These are phyloP conservation scores for Acanthurus lineatus DNA, from an alignment of 2,797 vertebrate species.

Conservation along the genomic window DNA sequence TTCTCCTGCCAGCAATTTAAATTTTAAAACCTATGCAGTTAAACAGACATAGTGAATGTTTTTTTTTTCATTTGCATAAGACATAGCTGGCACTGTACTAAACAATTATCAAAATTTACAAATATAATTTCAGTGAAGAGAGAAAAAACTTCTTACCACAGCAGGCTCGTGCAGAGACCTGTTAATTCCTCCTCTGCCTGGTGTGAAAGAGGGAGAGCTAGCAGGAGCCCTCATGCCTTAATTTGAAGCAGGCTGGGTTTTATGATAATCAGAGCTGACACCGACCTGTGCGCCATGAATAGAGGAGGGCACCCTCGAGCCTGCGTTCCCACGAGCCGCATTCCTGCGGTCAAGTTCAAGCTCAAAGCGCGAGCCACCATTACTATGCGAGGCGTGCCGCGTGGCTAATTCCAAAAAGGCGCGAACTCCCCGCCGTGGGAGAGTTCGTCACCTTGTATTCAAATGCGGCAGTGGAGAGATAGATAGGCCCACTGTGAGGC, in stretches of 20 bases:
- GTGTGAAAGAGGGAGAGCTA: conserved; percentile 66
- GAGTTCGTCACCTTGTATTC: conserved; percentile 72
- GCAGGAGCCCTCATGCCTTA: conserved; percentile 75
- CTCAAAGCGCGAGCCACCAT: conserved; percentile 81
- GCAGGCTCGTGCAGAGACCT: conserved; percentile 59
- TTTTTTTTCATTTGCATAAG: too few species aligned
- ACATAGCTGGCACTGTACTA: too few species aligned
- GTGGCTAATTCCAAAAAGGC: conserved; percentile 78
- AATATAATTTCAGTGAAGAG: conserved; percentile 1
- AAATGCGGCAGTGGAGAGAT: conserved; percentile 46
- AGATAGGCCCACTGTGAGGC: conserved; percentile 11
- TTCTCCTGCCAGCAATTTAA: not conserved
- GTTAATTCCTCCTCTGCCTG: conserved; percentile 72
- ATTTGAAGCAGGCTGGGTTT: conserved; percentile 82
- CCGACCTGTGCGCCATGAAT: conserved; percentile 81
- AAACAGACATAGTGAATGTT: not conserved
- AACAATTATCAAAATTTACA: too few species aligned
- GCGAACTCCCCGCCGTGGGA: conserved; percentile 75
- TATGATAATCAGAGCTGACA: conserved; percentile 87
- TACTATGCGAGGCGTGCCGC: conserved; percentile 81
- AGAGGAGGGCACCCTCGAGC: conserved; percentile 73
- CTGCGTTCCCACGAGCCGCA: conserved; percentile 86
- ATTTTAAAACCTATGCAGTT: not conserved
- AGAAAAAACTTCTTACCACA: conserved; percentile 61
- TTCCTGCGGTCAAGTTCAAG: conserved; percentile 89